Base-by-base conservation (phyloP, 1,140 invertebrate genomes). In the Odontomachus brunneus region DNA sequence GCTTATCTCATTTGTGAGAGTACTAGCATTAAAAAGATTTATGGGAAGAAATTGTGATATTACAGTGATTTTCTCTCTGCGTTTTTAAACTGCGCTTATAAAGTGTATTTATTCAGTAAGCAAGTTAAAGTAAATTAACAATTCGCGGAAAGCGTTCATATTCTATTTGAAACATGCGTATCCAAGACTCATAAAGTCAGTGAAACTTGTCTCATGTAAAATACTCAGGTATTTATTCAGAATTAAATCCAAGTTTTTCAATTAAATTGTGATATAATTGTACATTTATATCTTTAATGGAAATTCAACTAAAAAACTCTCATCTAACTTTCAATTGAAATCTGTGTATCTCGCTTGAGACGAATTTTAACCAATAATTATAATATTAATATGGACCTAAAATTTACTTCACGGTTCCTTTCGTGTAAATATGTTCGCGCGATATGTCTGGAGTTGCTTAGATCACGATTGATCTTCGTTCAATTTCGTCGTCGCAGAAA, bases 1-100 rank as follows among this genome's bases (percentile, higher is more conserved):
- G 22, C 65, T 29, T 69, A 22, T 80, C 57, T 69, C n/a, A 80
- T 80, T 80, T 71, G n/a, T 22, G 65, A 69, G 15, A 69, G 48
- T 57, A 29, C 12, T 29, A 69, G 17, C 33, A 69, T 69, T 71
- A 71, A 71, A 57, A 26, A 15, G 44, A 71, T 71, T 80, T 71
- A 71, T 29, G 2, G 17, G 24, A 71, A 22, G 9, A 80, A 80
- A 71, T 80, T 80, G 59, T 71, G 51, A 55, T 38, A 38, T 80
- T 71, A 71, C 53, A 57, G 24, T 57, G 29, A 71, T 57, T 80
- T 75, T 57, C 24, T 24, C 29, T 19, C 12, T 44, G 38, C 51
- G 17, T 29, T 80, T 80, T 59, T 59, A 59, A 59, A 71, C 75
- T 59, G 48, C 19, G 48, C 26, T 74, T 29, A 12, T 63, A 55